These are phyloP conservation scores for Pangasius djambal DNA, from an alignment of 2,797 vertebrate genomes.

Conservation along the genomic window DNA sequence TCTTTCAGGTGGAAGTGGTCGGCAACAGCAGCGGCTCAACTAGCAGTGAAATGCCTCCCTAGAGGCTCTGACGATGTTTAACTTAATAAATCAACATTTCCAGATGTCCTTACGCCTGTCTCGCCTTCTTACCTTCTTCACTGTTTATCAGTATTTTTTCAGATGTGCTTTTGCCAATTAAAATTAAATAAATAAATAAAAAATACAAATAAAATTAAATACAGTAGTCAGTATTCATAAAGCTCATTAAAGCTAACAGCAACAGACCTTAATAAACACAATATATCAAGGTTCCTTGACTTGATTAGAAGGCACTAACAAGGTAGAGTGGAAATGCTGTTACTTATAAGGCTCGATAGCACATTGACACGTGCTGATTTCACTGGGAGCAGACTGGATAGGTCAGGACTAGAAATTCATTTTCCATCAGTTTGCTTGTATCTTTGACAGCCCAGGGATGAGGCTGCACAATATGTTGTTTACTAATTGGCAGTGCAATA, in stretches of 20 bases:
- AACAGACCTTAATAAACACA: background rate
- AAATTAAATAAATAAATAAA: background rate
- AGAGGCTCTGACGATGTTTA: conserved; percentile 14
- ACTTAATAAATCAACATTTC: conserved; percentile 38
- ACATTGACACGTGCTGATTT: background rate
- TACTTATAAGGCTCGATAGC: background rate
- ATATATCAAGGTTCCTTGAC: background rate
- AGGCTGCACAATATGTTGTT: conserved; percentile 24
- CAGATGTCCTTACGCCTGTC: conserved; percentile 13
- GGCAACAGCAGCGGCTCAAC: conserved; percentile 28
- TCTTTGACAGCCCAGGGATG: background rate
- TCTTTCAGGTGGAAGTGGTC: conserved; percentile 58
- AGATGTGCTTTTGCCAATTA: background rate
- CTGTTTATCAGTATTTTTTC: conserved; percentile 1
- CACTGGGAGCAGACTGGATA: background rate
- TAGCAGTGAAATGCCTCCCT: conserved; percentile 49
- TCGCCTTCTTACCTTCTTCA: background rate
- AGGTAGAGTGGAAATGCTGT: background rate
- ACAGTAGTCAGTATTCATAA: background rate
- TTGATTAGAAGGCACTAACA: background rate
- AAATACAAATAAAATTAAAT: background rate
- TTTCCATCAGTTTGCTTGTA: conserved; percentile 1
- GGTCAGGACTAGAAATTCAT: background rate
- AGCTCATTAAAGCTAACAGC: background rate
- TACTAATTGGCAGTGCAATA: conserved; percentile 17